Base-by-base conservation (phyloP, 2,888 invertebrate genomes). In the Clunio marinus region DNA sequence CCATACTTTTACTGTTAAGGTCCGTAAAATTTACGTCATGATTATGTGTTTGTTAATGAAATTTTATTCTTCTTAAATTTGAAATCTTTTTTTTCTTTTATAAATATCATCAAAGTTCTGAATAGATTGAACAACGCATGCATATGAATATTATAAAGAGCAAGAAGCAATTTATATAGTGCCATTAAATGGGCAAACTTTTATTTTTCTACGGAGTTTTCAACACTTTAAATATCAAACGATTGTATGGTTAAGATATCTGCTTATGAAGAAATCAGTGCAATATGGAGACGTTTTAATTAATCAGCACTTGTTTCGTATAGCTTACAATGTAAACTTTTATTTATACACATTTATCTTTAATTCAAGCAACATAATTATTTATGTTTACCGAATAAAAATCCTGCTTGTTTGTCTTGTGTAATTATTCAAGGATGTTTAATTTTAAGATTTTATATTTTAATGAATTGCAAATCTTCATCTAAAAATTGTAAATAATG, bases 121-220 rank as follows among this genome's bases (percentile, higher is more conserved):
- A 15, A 15, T 41, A 15, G 41, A n/a, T 41, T 41, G n/a, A 41
- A 41, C 17, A 15, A n/a, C 27, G 55, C 55, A 57, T 25, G 25
- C 24, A 25, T 27, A 22, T 20, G 22, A n/a, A 24, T n/a, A n/a
- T 41, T 13, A n/a, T n/a, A 41, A 41, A 10, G 2, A 57, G 24
- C 4, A 15, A 15, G n/a, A 15, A n/a, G n/a, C 60, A 60, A 60
- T 60, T 60, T 41, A 24, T 17, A 24, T 10, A 24, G 60, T 60
- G 60, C 60, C 60, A 60, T 60, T 60, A 2, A 57, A 59, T 13
- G 22, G 60, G 60, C 60, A 60, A 37, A 41, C 22, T 15, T 57
- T 57, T 46, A 8, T 46, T 32, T 60, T 24, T 15, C 25, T 20
- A n/a, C n/a, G n/a, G n/a, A n/a, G n/a, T n/a, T n/a, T n/a, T n/a